These are phyloP conservation scores for Latheticus oryzae DNA, from an alignment of 2,888 invertebrate species.

Conservation along the genomic window DNA sequence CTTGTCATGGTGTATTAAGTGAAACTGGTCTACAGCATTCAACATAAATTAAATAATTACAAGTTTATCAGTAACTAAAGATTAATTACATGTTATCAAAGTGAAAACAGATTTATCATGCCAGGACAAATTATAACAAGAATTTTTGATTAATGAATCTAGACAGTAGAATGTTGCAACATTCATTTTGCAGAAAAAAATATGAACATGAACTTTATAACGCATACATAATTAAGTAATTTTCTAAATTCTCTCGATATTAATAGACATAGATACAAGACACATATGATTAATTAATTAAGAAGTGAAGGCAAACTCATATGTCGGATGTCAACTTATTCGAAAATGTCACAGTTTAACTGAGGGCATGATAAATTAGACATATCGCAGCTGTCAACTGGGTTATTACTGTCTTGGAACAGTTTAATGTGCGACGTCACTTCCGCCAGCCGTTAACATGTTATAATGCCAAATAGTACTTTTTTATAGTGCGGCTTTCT, in stretches of 20 bases:
- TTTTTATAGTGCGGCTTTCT: slow-evolving; percentile 29
- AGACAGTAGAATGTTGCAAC: slow-evolving; percentile 30
- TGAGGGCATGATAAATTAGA: slow-evolving; percentile 58
- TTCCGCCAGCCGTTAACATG: slow-evolving; percentile 52
- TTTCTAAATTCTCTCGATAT: slow-evolving; percentile 8
- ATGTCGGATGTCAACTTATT: slow-evolving; percentile 51
- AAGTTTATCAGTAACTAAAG: slow-evolving; percentile 23
- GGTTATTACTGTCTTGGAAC: slow-evolving; percentile 54
- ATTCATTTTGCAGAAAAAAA: background rate
- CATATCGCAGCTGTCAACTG: slow-evolving; percentile 59
- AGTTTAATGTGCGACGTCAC: slow-evolving; percentile 54
- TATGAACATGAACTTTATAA: slow-evolving; percentile 31
- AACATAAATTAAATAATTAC: slow-evolving; percentile 28
- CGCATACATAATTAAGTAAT: slow-evolving; percentile 24
- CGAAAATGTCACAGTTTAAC: slow-evolving; percentile 52
- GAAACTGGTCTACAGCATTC: background rate
- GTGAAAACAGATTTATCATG: slow-evolving; percentile 40
- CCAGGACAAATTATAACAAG: slow-evolving; percentile 34
- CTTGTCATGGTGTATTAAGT: background rate
- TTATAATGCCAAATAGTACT: slow-evolving; percentile 26
- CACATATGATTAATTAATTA: slow-evolving; percentile 34
- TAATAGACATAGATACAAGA: slow-evolving; percentile 13
- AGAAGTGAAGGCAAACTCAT: slow-evolving; percentile 38
- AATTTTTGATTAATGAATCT: slow-evolving; percentile 40
- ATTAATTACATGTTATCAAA: slow-evolving; percentile 36